Conservation (phyloP, 2,888 invertebrate species). For the Bugulina stolonifera region DNA sequence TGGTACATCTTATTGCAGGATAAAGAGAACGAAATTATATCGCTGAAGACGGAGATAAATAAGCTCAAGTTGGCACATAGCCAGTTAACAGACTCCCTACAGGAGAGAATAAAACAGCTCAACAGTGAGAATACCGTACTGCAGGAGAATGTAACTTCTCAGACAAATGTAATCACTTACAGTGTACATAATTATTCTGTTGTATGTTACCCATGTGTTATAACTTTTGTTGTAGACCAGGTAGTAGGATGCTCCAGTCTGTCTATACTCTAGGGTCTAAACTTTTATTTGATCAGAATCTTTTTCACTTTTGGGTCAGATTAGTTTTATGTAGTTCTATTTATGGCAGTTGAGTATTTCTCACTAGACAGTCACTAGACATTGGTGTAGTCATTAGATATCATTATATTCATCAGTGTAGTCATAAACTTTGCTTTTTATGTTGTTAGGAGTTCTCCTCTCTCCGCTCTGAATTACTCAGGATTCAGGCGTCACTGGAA, state of each 20-base stretch:
- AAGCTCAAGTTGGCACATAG: not conserved
- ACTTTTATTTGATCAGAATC: not conserved
- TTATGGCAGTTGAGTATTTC: too few species aligned
- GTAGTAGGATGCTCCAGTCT: not conserved
- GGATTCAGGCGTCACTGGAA: not conserved
- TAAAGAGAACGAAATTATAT: not conserved
- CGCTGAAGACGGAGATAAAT: not conserved
- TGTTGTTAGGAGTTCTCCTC: conserved; percentile 14
- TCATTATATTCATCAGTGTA: too few species aligned
- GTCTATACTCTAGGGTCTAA: not conserved
- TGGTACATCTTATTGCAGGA: too few species aligned
- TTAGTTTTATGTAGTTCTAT: too few species aligned
- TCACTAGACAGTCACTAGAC: too few species aligned
- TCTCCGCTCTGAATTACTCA: not conserved
- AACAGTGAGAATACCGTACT: not conserved
- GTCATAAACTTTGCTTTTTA: too few species aligned
- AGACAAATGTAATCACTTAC: not conserved
- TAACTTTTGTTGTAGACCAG: not conserved
- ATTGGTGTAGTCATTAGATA: too few species aligned
- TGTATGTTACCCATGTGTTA: too few species aligned
- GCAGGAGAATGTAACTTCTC: not conserved
- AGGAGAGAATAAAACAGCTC: conserved; percentile 3
- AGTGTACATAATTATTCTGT: too few species aligned
- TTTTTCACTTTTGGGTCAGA: not conserved
- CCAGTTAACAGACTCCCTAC: not conserved